Evolutionary conservation across 2,113 vertebrate species (phyloP).

Genomic region (Leptobrachium ailaonicum): DNA sequence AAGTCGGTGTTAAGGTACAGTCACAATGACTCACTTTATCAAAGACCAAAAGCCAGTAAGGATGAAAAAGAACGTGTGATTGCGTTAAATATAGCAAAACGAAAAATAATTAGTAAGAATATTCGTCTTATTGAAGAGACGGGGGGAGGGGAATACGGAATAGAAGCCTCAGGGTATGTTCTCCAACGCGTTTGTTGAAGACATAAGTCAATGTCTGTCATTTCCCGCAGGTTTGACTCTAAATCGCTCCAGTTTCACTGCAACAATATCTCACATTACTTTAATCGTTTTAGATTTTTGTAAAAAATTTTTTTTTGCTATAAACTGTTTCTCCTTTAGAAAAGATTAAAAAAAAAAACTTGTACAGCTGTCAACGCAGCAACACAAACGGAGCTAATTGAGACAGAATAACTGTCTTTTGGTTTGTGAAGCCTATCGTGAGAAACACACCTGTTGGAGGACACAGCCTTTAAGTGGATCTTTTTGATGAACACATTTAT

Average conservation of each 20-base stretch:
- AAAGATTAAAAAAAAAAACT: neutral
- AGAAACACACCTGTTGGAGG: slow-evolving; percentile 34
- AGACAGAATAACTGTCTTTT: slow-evolving; percentile 16
- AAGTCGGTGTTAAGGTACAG: neutral
- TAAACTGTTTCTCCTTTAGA: slow-evolving; percentile 5
- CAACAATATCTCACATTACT: neutral
- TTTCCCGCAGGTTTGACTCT: neutral
- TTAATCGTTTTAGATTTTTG: neutral
- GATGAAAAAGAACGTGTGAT: neutral
- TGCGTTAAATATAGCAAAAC: slow-evolving; percentile 22
- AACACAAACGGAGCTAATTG: slow-evolving; percentile 33
- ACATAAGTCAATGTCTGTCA: slow-evolving; percentile 26
- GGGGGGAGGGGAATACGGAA: too few species aligned
- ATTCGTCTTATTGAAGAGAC: slow-evolving; percentile 11
- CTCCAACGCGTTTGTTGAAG: neutral
- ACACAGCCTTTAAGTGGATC: too few species aligned
- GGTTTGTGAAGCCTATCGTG: slow-evolving; percentile 2
- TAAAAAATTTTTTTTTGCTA: slow-evolving; percentile 28
- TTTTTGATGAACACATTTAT: too few species aligned
- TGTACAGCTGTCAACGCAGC: slow-evolving; percentile 21
- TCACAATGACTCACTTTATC: slow-evolving; percentile 3
- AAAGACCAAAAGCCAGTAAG: neutral
- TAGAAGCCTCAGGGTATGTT: slow-evolving; percentile 21
- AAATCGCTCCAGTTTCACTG: neutral
- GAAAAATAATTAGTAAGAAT: slow-evolving; percentile 28